A percentile compares a stretch with the other conserved stretches of the same genome.
Conservation (phyloP, 2,888 invertebrate genomes). For the Perithous albicinctus region DNA sequence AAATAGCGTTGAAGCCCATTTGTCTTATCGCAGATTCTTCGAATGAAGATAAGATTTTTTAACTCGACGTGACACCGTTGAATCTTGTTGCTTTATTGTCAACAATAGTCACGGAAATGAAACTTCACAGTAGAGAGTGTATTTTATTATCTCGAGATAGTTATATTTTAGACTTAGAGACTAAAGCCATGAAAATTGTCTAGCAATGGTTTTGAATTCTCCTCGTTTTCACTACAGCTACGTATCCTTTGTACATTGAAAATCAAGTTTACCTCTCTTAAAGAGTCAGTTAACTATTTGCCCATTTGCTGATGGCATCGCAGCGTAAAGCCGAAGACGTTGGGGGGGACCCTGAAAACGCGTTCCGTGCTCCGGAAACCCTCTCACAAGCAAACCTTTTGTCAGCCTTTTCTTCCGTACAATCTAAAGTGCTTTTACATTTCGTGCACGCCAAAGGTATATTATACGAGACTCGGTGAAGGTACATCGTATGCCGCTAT, state of each 20-base stretch:
- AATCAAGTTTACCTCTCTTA: conserved; percentile 7
- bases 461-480: background rate
- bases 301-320: background rate
- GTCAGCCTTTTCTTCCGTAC: background rate
- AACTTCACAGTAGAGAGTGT: background rate
- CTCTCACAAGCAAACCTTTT: conserved; percentile 1
- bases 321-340: too few relatives aligned
- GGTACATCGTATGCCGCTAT: background rate
- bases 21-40: conserved; percentile 11
- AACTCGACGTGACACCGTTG: background rate
- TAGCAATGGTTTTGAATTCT: background rate
- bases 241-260: background rate
- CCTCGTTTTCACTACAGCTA: background rate
- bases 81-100: background rate
- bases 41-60: background rate
- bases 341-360: too few relatives aligned
- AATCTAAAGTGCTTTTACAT: conserved; percentile 10
- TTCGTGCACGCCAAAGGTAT: background rate
- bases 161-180: background rate
- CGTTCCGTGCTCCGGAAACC: background rate
- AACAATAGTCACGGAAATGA: background rate
- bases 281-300: background rate
- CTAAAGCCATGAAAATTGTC: background rate
- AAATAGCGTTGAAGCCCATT: background rate
- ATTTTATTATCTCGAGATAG: background rate